Evolutionary conservation across 1,140 invertebrate species (phyloP).

Genomic region (Calephelis nemesis): DNA sequence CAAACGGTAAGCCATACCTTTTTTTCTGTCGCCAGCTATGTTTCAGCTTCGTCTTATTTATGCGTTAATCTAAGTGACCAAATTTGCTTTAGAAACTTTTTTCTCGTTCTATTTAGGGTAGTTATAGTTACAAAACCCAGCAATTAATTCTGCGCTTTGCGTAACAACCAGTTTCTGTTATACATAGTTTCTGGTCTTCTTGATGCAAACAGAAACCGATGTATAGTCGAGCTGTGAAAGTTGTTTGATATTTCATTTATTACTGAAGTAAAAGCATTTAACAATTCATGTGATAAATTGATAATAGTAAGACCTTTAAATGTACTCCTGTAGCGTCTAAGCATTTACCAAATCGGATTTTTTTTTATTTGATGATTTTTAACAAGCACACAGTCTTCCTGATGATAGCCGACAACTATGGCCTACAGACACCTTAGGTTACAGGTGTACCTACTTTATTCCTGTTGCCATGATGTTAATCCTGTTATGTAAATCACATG

Average conservation of each 20-base stretch:
- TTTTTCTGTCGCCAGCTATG: slow-evolving; percentile 44
- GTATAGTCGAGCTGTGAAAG: slow-evolving; percentile 46
- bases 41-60: background rate
- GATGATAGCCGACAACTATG: no score
- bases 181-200: slow-evolving; percentile 2
- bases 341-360: no score
- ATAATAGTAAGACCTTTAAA: background rate
- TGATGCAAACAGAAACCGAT: background rate
- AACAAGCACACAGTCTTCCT: no score
- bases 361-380: no score
- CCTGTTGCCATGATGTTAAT: no score
- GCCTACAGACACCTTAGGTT: no score
- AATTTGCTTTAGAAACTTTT: no score
- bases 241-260: slow-evolving; percentile 62
- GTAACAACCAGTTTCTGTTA: slow-evolving; percentile 18
- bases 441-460: no score
- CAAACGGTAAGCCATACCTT: slow-evolving; percentile 57
- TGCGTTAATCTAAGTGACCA: background rate
- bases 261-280: slow-evolving; percentile 47
- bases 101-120: background rate
- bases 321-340: no score
- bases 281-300: background rate
- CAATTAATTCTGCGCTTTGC: slow-evolving; percentile 9
- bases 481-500: no score
- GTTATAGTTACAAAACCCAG: background rate